Base-by-base conservation (phyloP, 2,113 vertebrate genomes). In the Pseudopodoces humilis region DNA sequence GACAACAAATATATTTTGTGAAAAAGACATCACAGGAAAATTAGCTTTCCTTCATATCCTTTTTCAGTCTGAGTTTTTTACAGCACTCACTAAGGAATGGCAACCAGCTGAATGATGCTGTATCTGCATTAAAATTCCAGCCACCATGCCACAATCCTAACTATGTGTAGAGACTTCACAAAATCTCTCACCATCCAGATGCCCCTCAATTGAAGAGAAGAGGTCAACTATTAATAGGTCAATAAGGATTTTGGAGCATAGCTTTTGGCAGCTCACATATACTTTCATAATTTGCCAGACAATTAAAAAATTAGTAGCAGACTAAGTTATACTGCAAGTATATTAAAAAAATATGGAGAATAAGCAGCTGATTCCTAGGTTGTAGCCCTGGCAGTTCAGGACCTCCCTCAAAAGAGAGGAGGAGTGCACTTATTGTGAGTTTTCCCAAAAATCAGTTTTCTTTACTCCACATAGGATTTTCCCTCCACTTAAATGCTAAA, bases 51-150 rank as follows among this genome's bases (percentile, higher is more conserved):
- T 72, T 70, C 23, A 9, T 65, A 47, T 35, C 16, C 15, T 90
- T 72, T 78, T 64, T 70, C 63, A 53, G 46, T 28, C 46, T 58
- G 79, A 49, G 46, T 56, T 89, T 92, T 69, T 72, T 63, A 53
- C n/a, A 91, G n/a, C 49, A 72, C 35, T 91, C 60, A 70, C 53
- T 18, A 37, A 72, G 56, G 39, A 79, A 84, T 16, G 52, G 22
- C 33, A 92, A 22, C 52, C 35, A 94, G 65, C 41, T 71, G 59
- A 81, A 89, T 0, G 9, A 43, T 64, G 19, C 41, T 83, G 52
- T 70, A 71, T 88, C 19, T 67, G 31, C 62, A 59, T 78, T 93
- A 92, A 88, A 92, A 85, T 91, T 94, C 68, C 33, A 86, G 50
- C 64, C 20, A 47, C 59, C 15, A 1, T 80, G 44, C 33, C 53